These are phyloP conservation scores for Aphelinus certus DNA, from an alignment of 1,140 invertebrate genomes.

Conservation along the genomic window DNA sequence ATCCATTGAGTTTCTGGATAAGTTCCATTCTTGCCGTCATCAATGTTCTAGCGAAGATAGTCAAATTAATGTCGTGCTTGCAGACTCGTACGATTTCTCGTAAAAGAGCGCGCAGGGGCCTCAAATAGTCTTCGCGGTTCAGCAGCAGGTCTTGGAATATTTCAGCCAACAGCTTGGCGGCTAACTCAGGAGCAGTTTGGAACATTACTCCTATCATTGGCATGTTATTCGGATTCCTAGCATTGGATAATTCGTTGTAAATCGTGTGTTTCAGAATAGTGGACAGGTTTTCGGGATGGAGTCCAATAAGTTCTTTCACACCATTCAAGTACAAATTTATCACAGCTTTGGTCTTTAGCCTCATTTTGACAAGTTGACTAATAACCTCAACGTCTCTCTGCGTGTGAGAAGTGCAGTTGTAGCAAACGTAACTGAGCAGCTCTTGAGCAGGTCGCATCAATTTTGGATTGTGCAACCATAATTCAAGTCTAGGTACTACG, in stretches of 20 bases:
- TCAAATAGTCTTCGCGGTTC: conserved; percentile 90
- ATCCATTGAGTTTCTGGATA: conserved; percentile 65
- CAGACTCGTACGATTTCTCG: conserved; percentile 88
- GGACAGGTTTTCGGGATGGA: conserved; percentile 82
- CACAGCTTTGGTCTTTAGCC: conserved; percentile 92
- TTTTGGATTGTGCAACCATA: conserved; percentile 97
- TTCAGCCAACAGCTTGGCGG: conserved; percentile 82
- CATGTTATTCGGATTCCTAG: conserved; percentile 95
- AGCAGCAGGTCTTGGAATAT: conserved; percentile 86
- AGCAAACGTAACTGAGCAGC: conserved; percentile 90
- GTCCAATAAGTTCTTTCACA: conserved; percentile 73
- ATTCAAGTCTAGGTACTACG: conserved; percentile 84
- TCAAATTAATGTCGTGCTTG: conserved; percentile 81
- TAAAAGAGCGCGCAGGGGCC: conserved; percentile 83
- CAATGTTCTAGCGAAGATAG: conserved; percentile 75
- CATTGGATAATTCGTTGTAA: conserved; percentile 93
- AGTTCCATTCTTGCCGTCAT: conserved; percentile 73
- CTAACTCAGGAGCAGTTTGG: conserved; percentile 79
- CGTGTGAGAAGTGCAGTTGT: conserved; percentile 84
- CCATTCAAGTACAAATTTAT: conserved; percentile 89
- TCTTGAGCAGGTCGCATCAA: conserved; percentile 91
- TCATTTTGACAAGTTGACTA: conserved; percentile 87
- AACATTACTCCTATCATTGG: conserved; percentile 86
- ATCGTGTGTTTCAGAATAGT: conserved; percentile 92
- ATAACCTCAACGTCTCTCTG: conserved; percentile 90